Conservation (phyloP, 1,140 invertebrate genomes). For the Micrasema longulum region DNA sequence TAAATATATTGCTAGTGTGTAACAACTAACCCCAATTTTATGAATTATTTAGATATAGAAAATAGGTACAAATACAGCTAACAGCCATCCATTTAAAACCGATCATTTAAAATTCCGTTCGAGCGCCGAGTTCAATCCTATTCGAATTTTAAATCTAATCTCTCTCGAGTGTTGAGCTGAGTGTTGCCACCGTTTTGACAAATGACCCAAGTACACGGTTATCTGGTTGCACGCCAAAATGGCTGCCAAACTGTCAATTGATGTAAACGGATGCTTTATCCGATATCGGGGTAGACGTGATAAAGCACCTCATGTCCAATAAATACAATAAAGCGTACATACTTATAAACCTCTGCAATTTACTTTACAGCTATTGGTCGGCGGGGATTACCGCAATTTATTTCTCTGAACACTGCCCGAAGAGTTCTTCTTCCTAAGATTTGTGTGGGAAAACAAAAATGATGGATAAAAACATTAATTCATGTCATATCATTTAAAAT, state of each 20-base stretch:
- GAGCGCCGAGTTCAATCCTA: background rate
- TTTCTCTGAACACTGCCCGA: background rate
- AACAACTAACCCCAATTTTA: too few species aligned
- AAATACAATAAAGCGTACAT: slow-evolving; percentile 1
- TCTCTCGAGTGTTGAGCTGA: background rate
- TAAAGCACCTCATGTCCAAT: too few species aligned
- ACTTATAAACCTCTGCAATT: background rate
- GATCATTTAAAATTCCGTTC: background rate
- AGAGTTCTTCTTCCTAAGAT: background rate
- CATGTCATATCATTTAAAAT: too few species aligned
- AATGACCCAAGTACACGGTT: slow-evolving; percentile 6
- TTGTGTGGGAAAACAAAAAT: too few species aligned
- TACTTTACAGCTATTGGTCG: background rate
- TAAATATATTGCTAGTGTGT: too few species aligned
- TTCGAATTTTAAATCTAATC: background rate
- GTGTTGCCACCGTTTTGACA: slow-evolving; percentile 17
- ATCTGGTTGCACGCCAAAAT: slow-evolving; percentile 9
- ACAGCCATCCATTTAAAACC: background rate
- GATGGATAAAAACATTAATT: too few species aligned
- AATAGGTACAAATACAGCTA: background rate
- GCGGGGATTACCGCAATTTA: background rate
- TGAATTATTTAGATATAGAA: background rate
- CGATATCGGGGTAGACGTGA: too few species aligned
- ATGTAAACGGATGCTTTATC: too few species aligned
- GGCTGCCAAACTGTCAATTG: slow-evolving; percentile 26